Conservation (phyloP, 2,888 invertebrate species). For the Lamproptera curius region DNA sequence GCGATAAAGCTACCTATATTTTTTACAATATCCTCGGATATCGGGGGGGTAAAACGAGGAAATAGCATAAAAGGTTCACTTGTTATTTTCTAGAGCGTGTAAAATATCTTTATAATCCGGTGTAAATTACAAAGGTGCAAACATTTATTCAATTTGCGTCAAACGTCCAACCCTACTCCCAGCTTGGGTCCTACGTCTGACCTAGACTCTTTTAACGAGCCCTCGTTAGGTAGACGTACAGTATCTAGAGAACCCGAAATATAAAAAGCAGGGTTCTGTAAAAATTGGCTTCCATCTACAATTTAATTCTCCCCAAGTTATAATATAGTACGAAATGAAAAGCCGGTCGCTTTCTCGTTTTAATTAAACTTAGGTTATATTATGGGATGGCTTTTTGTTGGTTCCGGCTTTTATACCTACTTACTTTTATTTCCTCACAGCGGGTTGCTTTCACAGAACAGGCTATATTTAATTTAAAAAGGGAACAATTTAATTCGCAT, state of each 20-base stretch:
- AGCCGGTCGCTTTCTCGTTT: constrained; percentile 20
- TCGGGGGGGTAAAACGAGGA: too few relatives aligned
- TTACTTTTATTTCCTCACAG: constrained; percentile 12
- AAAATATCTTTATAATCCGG: background rate
- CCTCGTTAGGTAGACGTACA: constrained; percentile 13
- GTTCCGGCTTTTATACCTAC: constrained; percentile 14
- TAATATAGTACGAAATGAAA: constrained; percentile 17
- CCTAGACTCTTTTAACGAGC: constrained; percentile 19
- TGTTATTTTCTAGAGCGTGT: too few relatives aligned
- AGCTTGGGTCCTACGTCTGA: constrained; percentile 6
- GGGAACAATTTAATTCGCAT: too few relatives aligned
- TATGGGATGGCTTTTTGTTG: constrained; percentile 16
- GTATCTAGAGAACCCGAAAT: constrained; percentile 15
- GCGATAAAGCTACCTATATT: too few relatives aligned
- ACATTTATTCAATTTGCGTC: constrained; percentile 1
- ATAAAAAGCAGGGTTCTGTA: constrained; percentile 12
- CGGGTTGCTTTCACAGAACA: constrained; percentile 5
- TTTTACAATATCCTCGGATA: too few relatives aligned
- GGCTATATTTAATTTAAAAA: too few relatives aligned
- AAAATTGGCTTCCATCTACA: constrained; percentile 19
- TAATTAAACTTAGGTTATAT: constrained; percentile 22
- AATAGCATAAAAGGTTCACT: too few relatives aligned
- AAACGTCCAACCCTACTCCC: constrained; percentile 5
- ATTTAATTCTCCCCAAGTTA: constrained; percentile 18
- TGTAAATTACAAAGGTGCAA: background rate